Base-by-base conservation (phyloP, 2,888 invertebrate genomes). In the Torymus aiolomorphi region DNA sequence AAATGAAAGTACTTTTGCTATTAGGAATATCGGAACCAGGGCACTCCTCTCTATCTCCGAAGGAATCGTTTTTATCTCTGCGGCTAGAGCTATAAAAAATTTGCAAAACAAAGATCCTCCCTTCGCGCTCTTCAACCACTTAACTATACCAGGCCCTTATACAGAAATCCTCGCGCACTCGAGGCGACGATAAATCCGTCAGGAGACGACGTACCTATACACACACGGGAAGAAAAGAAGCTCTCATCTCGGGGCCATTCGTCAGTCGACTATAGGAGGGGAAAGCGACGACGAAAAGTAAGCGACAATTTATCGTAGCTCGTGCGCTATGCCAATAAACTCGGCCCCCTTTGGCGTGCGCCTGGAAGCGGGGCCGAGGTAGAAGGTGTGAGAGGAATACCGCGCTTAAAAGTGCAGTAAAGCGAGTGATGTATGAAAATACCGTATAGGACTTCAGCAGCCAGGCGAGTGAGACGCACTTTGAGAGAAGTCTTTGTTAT, bases 111-210 rank as follows among this genome's bases (percentile, higher is more conserved):
- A 42, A 42, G 8, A 42, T 42, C 42, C 8, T 42, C 8, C 42
- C 42, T 42, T 42, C 42, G 42, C 42, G 5, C 8, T 42, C 42
- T 42, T 42, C 42, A 8, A 8, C 42, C 42, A 42, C 8, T 42
- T 10, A 42, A 42, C 42, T 42, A 8, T 42, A 42, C 8, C 42
- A 42, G 8, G 8, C 42, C 42, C 42, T 42, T 42, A 42, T 54
- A 52, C 51, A 62, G 13, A 31, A 63, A 54, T 18, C 31, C 42
- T 8, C 20, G 11, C 54, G 67, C 59, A 72, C 71, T 72, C 61
- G 66, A 78, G 67, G 54, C 67, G 63, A 63, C 74, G 74, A 78
- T 78, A 78, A 78, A 78, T 78, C 74, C 74, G 51, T 78, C 69
- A 78, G 49, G 74, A 20, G 18, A n/a, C 42, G 42, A 42, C 42